Evolutionary conservation across 92 coral and sea anemone species (phyloP).

Genomic region (Diadumene lineata): DNA sequence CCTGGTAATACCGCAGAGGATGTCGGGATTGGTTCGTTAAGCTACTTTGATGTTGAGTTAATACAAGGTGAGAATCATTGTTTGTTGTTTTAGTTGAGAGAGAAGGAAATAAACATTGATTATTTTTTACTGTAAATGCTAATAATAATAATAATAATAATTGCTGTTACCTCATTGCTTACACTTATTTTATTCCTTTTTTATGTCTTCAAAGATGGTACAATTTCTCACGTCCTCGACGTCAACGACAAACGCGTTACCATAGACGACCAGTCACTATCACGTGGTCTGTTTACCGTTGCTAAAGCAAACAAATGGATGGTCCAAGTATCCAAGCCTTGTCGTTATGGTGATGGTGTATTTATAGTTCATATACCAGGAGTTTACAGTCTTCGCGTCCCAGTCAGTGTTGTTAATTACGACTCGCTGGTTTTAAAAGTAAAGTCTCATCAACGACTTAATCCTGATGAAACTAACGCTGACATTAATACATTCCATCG

Average conservation of each 20-base stretch:
- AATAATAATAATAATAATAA: no score
- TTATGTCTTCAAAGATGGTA: slow-evolving; percentile 24
- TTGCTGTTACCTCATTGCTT: no score
- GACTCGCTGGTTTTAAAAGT: slow-evolving; percentile 34
- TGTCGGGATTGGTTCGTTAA: slow-evolving; percentile 45
- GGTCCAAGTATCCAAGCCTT: slow-evolving; percentile 47
- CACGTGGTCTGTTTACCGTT: slow-evolving; percentile 61
- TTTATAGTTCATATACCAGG: slow-evolving; percentile 59
- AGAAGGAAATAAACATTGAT: neutral
- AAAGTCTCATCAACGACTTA: slow-evolving; percentile 30
- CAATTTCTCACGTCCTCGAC: slow-evolving; percentile 25
- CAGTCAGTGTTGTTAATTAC: slow-evolving; percentile 49
- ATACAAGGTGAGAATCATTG: slow-evolving; percentile 49
- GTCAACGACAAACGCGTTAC: slow-evolving; percentile 51
- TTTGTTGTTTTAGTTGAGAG: neutral
- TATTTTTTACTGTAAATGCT: no score
- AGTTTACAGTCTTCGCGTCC: slow-evolving; percentile 57
- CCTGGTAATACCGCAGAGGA: slow-evolving; percentile 60
- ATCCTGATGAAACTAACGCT: slow-evolving; percentile 19
- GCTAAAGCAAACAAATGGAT: slow-evolving; percentile 8
- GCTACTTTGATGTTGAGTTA: slow-evolving; percentile 40
- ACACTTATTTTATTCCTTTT: neutral
- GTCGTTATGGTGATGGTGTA: slow-evolving; percentile 53
- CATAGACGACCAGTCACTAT: slow-evolving; percentile 54
- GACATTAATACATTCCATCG: slow-evolving; percentile 44